Base-by-base conservation (phyloP, 92 coral and sea anemone genomes). In the Bergia sp. region DNA sequence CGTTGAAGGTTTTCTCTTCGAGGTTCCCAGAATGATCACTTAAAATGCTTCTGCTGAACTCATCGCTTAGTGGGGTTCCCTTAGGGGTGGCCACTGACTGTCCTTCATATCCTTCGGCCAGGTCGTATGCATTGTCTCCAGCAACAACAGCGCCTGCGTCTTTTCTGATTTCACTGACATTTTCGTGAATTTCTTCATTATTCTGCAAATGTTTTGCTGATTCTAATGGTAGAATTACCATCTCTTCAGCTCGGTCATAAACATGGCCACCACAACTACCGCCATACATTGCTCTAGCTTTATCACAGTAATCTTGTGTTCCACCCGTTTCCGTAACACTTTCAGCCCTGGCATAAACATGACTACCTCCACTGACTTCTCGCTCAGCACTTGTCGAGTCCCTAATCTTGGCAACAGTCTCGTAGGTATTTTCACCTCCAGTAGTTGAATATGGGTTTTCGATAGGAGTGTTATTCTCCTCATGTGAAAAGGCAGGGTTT, bases 21-120 rank as follows among this genome's bases (percentile, higher is more conserved):
- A 13, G 15, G 40, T 13, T 71, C 0, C 6, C 64, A 45, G 71
- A 45, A 15, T 8, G 2, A 15, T 29, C 1, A 69, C 66, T 50
- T 49, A 84, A 45, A 53, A 84, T 42, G 18, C 79, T 84, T 21
- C 9, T 84, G 13, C 79, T 37, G 13, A 84, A 47, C 20, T 84
- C 87, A 8, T 45, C 20, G 16, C 87, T 84, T 15, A 84, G 41
- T 2, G 47, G 58, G 64, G 69, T 47, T 11, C 29, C 77, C 45
- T 71, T 36, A 0, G 87, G 78, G 0, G 20, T 47, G 23, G 23
- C 65, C 12, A 71, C 3, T 1, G 15, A 4, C 23, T 84, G 87
- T 8, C 87, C 87, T 12, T 84, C 87, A n/a, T 9, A 44, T 0
- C 87, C 87, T 84, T 84, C 87, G 0, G 77, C 77, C n/a, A 41